phyloP scores from a whole-genome alignment of 1,140 invertebrate genomes.

The Nasonia giraulti region DNA sequence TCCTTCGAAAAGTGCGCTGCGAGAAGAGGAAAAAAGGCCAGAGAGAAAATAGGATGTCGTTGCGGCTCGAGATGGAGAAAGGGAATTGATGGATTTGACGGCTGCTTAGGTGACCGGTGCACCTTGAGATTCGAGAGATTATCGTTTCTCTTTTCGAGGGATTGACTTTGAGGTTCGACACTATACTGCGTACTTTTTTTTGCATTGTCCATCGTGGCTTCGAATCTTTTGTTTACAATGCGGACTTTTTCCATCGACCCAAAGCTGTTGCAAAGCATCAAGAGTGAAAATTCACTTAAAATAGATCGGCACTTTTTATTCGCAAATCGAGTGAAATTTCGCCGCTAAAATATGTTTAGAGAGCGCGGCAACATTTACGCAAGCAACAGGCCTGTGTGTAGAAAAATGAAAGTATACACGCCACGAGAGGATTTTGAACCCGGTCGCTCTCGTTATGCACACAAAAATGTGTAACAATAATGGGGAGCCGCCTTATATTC shows the following conservation, averaged over 20 bases:
- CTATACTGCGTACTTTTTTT: too few species aligned
- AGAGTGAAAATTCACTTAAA: too few species aligned
- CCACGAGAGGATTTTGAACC: background rate
- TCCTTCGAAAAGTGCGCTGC: constrained; percentile 49
- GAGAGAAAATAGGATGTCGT: constrained; percentile 41
- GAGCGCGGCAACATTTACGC: background rate
- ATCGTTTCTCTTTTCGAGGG: too few species aligned
- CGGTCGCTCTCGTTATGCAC: background rate
- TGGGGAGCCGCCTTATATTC: background rate
- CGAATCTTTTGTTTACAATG: too few species aligned
- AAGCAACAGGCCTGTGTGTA: too few species aligned
- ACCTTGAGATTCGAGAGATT: background rate
- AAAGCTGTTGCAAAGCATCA: too few species aligned
- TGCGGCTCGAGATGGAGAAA: background rate
- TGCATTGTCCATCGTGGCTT: too few species aligned
- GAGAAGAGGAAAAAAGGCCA: background rate
- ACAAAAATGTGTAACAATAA: constrained; percentile 41
- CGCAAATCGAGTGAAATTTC: constrained; percentile 29
- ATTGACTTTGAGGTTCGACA: too few species aligned
- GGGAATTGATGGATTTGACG: background rate
- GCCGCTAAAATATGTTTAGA: background rate
- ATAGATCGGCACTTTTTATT: constrained; percentile 1
- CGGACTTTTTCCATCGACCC: too few species aligned
- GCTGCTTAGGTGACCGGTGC: background rate
- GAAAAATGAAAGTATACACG: constrained; percentile 30